Evolutionary conservation across 2,113 vertebrate genomes (phyloP).

Genomic region (Stigmatopora nigra): DNA sequence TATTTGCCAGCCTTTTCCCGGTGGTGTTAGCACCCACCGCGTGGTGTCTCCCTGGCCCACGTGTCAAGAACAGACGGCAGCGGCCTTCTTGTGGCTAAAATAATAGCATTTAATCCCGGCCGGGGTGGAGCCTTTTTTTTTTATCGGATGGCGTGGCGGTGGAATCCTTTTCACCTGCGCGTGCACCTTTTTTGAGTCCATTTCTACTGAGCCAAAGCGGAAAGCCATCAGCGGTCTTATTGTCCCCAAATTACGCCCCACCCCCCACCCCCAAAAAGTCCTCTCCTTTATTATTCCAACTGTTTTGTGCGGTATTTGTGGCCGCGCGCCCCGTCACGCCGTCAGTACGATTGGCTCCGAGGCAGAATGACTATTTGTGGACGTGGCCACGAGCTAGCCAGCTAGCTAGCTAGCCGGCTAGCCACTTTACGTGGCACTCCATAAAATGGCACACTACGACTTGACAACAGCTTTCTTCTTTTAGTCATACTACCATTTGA

Average conservation of each 20-base stretch:
- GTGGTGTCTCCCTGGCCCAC: too few species aligned
- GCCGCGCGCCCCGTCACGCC: conserved; percentile 35
- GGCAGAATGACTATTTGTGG: neutral
- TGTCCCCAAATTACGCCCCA: conserved; percentile 4
- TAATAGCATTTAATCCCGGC: conserved; percentile 35
- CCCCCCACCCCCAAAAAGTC: conserved; percentile 24
- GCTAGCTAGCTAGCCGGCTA: too few species aligned
- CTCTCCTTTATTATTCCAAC: conserved; percentile 57
- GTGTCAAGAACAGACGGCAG: too few species aligned
- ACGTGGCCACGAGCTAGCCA: too few species aligned
- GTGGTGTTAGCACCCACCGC: too few species aligned
- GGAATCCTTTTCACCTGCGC: conserved; percentile 45
- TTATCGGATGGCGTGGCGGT: conserved; percentile 44
- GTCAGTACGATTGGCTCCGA: conserved; percentile 61
- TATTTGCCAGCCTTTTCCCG: too few species aligned
- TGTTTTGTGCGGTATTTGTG: conserved; percentile 58
- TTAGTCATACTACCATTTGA: too few species aligned
- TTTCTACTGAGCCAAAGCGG: conserved; percentile 69
- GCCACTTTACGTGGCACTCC: too few species aligned
- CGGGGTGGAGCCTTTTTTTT: conserved; percentile 3
- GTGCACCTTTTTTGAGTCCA: conserved; percentile 54
- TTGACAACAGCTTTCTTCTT: too few species aligned
- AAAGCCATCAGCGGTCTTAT: conserved; percentile 53
- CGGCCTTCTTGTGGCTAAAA: conserved; percentile 19
- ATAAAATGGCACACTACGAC: too few species aligned